These are phyloP conservation scores for Lepidostoma basale DNA, from an alignment of 1,140 invertebrate genomes.

Conservation along the genomic window DNA sequence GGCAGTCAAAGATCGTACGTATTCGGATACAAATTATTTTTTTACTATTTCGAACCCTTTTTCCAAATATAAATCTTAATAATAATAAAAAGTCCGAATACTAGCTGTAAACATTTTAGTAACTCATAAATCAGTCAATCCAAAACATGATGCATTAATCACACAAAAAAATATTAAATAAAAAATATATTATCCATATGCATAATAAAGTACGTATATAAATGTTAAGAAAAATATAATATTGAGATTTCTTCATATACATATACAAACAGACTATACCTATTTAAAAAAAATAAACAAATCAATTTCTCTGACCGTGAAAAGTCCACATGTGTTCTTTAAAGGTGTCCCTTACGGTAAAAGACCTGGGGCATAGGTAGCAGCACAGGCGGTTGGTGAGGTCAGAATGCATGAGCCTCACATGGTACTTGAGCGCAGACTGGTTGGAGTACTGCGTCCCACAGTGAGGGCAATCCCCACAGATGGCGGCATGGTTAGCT, in stretches of 20 bases:
- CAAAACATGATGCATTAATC: too few relatives aligned
- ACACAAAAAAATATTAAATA: too few relatives aligned
- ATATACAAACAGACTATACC: neutral
- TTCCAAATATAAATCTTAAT: too few relatives aligned
- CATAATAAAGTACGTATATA: neutral
- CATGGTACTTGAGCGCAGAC: constrained; percentile 72
- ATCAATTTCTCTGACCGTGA: constrained; percentile 67
- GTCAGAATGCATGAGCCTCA: constrained; percentile 71
- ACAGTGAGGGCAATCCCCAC: constrained; percentile 70
- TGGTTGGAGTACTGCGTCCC: constrained; percentile 69
- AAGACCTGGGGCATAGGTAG: constrained; percentile 68
- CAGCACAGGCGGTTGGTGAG: constrained; percentile 68
- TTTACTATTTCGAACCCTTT: too few relatives aligned
- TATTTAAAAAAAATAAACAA: neutral
- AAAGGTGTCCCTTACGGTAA: constrained; percentile 67
- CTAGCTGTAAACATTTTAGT: too few relatives aligned
- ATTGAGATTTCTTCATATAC: neutral
- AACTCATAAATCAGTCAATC: too few relatives aligned
- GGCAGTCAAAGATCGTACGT: too few relatives aligned
- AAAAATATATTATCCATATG: too few relatives aligned
- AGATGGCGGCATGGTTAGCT: constrained; percentile 63
- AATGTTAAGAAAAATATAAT: neutral
- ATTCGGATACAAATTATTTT: too few relatives aligned
- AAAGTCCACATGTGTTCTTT: constrained; percentile 70
- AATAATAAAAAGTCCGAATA: too few relatives aligned